Conservation (phyloP, 2,797 vertebrate genomes). For the Dipus sagitta region DNA sequence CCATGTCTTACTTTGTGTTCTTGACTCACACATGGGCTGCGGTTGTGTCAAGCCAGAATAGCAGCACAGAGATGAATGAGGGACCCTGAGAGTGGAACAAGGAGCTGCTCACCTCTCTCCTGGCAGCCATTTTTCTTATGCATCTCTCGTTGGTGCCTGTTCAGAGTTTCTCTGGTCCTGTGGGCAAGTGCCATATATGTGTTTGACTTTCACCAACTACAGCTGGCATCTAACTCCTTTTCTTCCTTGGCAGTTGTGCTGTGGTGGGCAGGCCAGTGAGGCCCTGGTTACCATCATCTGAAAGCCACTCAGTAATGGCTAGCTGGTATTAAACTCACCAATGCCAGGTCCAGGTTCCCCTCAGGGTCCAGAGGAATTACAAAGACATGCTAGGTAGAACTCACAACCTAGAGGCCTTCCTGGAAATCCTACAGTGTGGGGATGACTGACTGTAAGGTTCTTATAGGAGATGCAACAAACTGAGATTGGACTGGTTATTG, state of each 20-base stretch:
- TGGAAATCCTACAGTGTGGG: neutral
- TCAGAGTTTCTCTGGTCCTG: neutral
- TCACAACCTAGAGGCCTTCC: neutral
- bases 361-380: neutral
- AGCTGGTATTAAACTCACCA: neutral
- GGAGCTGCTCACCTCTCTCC: neutral
- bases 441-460: neutral
- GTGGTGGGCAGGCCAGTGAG: rapidly evolving
- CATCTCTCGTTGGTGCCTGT: rapidly evolving
- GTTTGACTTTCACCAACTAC: neutral
- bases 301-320: neutral
- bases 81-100: neutral
- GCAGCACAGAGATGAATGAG: rapidly evolving
- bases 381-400: neutral
- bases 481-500: neutral
- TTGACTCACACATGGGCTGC: neutral
- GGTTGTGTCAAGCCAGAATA: neutral
- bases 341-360: neutral
- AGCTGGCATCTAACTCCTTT: neutral
- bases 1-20: neutral
- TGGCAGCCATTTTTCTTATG: rapidly evolving
- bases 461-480: neutral
- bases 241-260: neutral
- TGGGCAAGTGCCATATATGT: neutral
- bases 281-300: neutral